Evolutionary conservation across 2,888 invertebrate species (phyloP).

Genomic region (Euzetes globulus): DNA sequence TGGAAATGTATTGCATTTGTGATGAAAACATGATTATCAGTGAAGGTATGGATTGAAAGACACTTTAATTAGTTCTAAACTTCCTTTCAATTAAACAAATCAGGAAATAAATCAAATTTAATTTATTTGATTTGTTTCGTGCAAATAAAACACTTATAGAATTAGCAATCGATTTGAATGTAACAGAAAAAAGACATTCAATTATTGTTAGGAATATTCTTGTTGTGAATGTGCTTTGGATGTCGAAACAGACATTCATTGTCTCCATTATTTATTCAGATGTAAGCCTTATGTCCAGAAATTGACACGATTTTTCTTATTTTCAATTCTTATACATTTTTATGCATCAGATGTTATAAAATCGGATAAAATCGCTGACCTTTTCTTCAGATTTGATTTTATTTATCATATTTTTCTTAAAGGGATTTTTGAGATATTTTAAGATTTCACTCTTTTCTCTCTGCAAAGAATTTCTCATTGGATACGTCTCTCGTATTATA

Average conservation of each 20-base stretch:
- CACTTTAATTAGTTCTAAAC: too few relatives aligned
- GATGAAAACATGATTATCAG: slow-evolving; percentile 1
- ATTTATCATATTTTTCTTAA: slow-evolving; percentile 18
- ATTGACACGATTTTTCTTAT: neutral
- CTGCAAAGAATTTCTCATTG: neutral
- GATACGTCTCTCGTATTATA: neutral
- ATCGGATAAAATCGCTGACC: neutral
- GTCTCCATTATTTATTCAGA: too few relatives aligned
- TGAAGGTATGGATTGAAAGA: neutral
- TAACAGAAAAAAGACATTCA: too few relatives aligned
- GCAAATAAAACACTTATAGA: too few relatives aligned
- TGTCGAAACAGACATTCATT: too few relatives aligned
- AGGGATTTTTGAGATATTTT: slow-evolving; percentile 17
- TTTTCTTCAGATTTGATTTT: slow-evolving; percentile 2
- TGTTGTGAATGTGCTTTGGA: too few relatives aligned
- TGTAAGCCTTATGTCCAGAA: neutral
- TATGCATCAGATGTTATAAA: neutral
- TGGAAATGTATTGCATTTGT: neutral
- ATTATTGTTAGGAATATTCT: too few relatives aligned
- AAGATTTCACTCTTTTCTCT: neutral
- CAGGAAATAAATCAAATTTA: slow-evolving; percentile 1
- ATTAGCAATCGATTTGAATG: too few relatives aligned
- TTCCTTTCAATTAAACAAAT: neutral
- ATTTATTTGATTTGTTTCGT: neutral
- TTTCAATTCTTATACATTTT: neutral